Evolutionary conservation across 2,797 vertebrate species (phyloP), one percentile per base, ranked within the genome.

Genomic region (Arnoldichthys spilopterus): DNA sequence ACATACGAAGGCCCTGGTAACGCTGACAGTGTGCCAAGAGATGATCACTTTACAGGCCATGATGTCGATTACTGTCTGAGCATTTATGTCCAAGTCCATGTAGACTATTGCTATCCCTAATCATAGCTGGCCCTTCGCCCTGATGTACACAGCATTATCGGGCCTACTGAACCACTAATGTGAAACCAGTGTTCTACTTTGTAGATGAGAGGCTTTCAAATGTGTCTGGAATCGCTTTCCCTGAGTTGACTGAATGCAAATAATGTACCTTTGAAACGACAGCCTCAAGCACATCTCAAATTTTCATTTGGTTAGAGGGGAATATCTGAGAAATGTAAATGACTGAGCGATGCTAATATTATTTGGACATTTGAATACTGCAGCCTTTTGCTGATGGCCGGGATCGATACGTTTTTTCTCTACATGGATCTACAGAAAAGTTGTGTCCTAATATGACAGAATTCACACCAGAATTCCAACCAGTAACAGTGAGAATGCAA

Each of bases 221-320:
- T 71, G 28, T 15, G 22, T 9, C 16, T 70, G 67, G 53, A 53
- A 28, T 69, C 24, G 45, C 43, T 69, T 69, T 69, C 45, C 24
- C 66, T 18, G 66, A 69, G 66, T 28, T 69, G 43, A 49, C 47
- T 20, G 18, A 70, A 70, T 69, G 45, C 66, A 69, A 51, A 69
- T 51, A 15, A 30, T 53, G 22, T 30, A 51, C 9, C 16, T 70
- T 20, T 7, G 67, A 70, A 69, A 51, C 32, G 67, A 51, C 16
- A 32, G 8, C 45, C 28, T 70, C 24, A 47, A 53, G n/a, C 9
- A n/a, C 45, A 34, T 61, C 18, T 62, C 11, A 7, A 43, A 22
- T 66, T 22, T 34, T 18, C 47, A 34, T 4, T 72, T 56, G 9
- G 30, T 71, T 54, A 54, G 26, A 34, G 28, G 9, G 28, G 9